These are phyloP conservation scores for Phylloscopus trochilus DNA, from an alignment of 2,113 vertebrate genomes.

Conservation along the genomic window DNA sequence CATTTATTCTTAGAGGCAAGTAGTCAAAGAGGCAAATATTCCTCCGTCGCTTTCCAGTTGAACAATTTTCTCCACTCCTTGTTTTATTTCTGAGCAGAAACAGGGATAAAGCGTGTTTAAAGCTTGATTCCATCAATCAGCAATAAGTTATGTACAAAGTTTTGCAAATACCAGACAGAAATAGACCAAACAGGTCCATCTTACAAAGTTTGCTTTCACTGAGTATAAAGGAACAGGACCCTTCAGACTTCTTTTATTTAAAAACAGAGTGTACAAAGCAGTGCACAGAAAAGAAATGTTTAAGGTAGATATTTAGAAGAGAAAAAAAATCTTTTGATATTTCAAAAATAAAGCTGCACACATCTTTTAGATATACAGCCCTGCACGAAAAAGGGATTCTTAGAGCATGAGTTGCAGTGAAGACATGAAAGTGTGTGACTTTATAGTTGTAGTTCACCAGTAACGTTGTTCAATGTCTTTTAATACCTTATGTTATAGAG, in stretches of 20 bases:
- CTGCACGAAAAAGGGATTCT: not conserved
- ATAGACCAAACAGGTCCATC: not conserved
- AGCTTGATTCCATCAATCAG: not conserved
- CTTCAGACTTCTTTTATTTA: not conserved
- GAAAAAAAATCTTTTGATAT: not conserved
- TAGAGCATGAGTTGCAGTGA: not conserved
- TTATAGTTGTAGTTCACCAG: not conserved
- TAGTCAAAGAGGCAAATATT: not conserved
- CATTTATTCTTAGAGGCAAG: not conserved
- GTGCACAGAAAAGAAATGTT: not conserved
- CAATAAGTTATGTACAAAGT: not conserved
- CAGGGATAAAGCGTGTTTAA: not conserved
- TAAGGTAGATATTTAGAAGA: not conserved
- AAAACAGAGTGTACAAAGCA: not conserved
- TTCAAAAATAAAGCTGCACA: not conserved
- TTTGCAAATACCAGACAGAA: not conserved
- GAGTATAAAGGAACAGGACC: not conserved
- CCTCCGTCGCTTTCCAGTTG: not conserved
- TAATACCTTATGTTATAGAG: not conserved
- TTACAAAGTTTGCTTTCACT: not conserved
- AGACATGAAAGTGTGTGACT: not conserved
- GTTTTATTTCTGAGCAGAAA: not conserved
- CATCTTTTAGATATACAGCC: not conserved
- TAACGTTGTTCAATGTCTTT: not conserved
- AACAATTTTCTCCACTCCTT: not conserved